A percentile compares a stretch with the other conserved stretches of the same genome.
Evolutionary conservation across 2,888 invertebrate species (phyloP).

Genomic region (Stenodera caucasica): DNA sequence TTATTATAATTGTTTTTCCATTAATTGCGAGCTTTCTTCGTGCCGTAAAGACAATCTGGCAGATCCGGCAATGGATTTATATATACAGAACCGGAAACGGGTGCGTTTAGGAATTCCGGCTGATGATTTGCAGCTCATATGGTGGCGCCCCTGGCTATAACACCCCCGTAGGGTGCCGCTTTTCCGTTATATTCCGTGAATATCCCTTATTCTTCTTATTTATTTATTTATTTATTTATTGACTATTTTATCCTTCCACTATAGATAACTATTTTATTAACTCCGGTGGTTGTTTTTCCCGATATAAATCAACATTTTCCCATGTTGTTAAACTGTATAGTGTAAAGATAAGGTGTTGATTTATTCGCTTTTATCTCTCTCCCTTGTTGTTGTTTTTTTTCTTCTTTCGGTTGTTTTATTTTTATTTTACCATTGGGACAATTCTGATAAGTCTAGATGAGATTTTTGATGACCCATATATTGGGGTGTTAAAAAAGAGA

Average conservation of each 20-base stretch:
- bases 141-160: conserved; percentile 38
- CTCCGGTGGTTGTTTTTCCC: conserved; percentile 40
- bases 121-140: conserved; percentile 62
- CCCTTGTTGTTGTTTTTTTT: conserved; percentile 42
- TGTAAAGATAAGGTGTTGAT: conserved; percentile 49
- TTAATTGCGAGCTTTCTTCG: conserved; percentile 23
- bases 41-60: conserved; percentile 48
- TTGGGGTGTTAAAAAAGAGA: not conserved
- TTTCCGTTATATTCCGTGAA: too few species aligned
- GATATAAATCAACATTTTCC: conserved; percentile 51
- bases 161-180: conserved; percentile 32
- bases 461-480: conserved; percentile 21
- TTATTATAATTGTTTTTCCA: not conserved
- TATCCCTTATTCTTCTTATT: conserved; percentile 6
- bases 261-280: conserved; percentile 40
- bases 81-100: conserved; percentile 54
- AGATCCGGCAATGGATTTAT: conserved; percentile 52
- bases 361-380: conserved; percentile 41
- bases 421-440: not conserved
- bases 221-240: conserved; percentile 20
- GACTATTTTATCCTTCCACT: not conserved
- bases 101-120: conserved; percentile 65
- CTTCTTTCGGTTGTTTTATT: conserved; percentile 16
- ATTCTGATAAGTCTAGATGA: not conserved
- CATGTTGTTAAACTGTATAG: conserved; percentile 44